Evolutionary conservation across 2,797 vertebrate genomes (phyloP), one percentile per base, ranked within the genome.

Genomic region (Megalops cyprinoides): DNA sequence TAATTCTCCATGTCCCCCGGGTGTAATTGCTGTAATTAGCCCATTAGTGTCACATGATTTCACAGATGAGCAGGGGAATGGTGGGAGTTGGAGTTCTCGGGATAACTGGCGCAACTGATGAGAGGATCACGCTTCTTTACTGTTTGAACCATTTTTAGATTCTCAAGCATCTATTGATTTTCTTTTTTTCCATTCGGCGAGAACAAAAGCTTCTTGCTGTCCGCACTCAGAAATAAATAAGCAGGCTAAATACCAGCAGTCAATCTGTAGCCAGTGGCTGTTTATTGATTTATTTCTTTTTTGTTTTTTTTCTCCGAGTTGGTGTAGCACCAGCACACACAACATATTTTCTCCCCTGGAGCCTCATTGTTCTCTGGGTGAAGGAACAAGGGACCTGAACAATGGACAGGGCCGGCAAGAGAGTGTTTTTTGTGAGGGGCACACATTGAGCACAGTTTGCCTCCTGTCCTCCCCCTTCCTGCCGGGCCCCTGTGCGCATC

Each of bases 261-360:
- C 79, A 87, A 88, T 88, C 81, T 90, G 69, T 67, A 82, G 75
- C 83, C 87, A 85, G 74, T 88, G 85, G 86, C 51, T 77, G 65
- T 87, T 83, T 85, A 90, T 90, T 91, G 91, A 90, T 91, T 88
- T 85, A 48, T 55, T 53, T 25, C 31, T 53, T 48, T 42, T 25
- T 15, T 65, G n/a, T 4, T 74, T 44, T 46, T 46, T 23, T 37
- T 9, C 39, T 56, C 48, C 20, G 28, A 71, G 9, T 20, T 31
- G 42, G 42, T 49, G 42, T 49, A 69, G 42, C 14, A n/a, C 31
- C 46, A 28, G 28, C 34, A 44, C 37, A 42, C 37, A 69, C 20
- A 37, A 89, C 5, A 67, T 73, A 84, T 85, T 83, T 89, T 91
- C 91, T 92, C 65, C 81, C 87, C 90, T 82, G 86, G 86, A 91